These are phyloP conservation scores for Eulemur macaco DNA, from an alignment of 2,113 vertebrate genomes.

Conservation along the genomic window DNA sequence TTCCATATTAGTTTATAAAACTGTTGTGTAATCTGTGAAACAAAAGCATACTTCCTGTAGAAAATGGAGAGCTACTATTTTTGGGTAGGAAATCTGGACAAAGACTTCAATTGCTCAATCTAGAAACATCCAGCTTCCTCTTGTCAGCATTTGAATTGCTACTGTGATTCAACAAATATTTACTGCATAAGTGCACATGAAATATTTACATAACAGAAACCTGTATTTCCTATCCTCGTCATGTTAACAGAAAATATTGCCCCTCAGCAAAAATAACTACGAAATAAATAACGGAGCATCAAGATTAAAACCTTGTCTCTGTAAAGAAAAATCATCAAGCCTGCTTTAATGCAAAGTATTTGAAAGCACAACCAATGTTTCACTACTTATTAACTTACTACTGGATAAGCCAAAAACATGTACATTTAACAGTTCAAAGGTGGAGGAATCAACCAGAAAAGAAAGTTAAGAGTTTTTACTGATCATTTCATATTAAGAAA, in stretches of 20 bases:
- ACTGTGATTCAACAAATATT: not conserved
- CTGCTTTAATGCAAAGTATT: slow-evolving; percentile 2
- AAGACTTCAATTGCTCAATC: not conserved
- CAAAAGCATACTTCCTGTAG: not conserved
- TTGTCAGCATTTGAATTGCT: not conserved
- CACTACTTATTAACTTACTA: not conserved
- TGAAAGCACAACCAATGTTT: not conserved
- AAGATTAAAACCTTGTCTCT: not conserved
- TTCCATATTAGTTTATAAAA: not conserved
- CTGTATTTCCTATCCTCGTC: not conserved
- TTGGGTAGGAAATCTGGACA: not conserved
- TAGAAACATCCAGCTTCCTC: not conserved
- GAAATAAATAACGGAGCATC: slow-evolving; percentile 9
- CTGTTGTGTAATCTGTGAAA: not conserved
- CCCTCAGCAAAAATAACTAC: not conserved
- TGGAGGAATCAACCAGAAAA: not conserved
- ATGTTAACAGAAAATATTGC: not conserved
- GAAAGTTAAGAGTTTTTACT: not conserved
- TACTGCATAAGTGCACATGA: not conserved
- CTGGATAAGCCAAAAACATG: not conserved
- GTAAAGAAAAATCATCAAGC: not conserved
- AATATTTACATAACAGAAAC: not conserved
- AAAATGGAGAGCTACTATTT: not conserved
- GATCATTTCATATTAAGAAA: slow-evolving; percentile 17
- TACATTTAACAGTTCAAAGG: not conserved